These are phyloP conservation scores for Cyclopterus lumpus DNA, from an alignment of 2,797 vertebrate species.

Conservation along the genomic window DNA sequence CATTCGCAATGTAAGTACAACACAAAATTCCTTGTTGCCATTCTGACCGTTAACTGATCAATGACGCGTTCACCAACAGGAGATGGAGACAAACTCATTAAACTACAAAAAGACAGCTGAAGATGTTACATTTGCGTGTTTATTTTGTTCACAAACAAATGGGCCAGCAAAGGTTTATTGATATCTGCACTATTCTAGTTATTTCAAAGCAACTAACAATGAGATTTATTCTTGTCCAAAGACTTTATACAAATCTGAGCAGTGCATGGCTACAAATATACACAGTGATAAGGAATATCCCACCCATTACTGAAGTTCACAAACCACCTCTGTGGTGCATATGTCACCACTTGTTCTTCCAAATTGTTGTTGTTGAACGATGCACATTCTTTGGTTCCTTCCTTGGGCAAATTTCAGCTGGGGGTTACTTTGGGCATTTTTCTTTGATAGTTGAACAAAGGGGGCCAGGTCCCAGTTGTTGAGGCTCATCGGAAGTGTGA, in stretches of 20 bases:
- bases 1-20: not conserved
- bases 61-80: not conserved
- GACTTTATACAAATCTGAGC: not conserved
- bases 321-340: conserved; percentile 42
- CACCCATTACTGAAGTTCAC: conserved; percentile 47
- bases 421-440: accelerated
- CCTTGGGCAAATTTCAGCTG: too few relatives aligned
- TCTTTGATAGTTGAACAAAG: conserved; percentile 44
- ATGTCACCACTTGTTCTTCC: accelerated
- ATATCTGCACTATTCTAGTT: not conserved
- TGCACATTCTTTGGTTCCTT: too few relatives aligned
- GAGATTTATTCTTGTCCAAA: not conserved
- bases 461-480: not conserved
- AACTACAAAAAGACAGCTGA: not conserved
- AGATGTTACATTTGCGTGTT: not conserved
- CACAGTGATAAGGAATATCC: not conserved
- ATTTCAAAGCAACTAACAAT: not conserved
- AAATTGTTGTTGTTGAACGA: too few relatives aligned
- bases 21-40: too few relatives aligned
- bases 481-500: not conserved
- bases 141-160: not conserved
- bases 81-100: conserved; percentile 34
- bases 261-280: too few relatives aligned
- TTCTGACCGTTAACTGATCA: not conserved
- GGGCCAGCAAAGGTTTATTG: not conserved